Percentiles rank a stretch among this genome's conserved stretches.
These are phyloP conservation scores for Syngnathus floridae DNA, from an alignment of 2,113 vertebrate species.

Conservation along the genomic window DNA sequence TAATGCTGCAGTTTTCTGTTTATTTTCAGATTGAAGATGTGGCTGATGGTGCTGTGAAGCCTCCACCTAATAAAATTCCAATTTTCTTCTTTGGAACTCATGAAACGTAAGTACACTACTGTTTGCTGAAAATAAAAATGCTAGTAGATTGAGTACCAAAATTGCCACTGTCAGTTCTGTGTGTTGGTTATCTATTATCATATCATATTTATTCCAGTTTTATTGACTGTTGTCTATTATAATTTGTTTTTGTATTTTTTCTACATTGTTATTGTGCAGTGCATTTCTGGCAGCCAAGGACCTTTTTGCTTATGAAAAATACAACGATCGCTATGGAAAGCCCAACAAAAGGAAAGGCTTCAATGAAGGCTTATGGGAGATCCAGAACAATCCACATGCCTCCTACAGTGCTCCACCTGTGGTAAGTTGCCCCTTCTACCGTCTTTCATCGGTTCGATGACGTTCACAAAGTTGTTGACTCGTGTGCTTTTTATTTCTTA, in stretches of 20 bases:
- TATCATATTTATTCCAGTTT: no score
- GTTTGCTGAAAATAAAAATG: background rate
- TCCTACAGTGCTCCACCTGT: constrained; percentile 85
- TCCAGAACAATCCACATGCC: constrained; percentile 96
- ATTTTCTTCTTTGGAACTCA: constrained; percentile 99
- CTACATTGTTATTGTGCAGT: constrained; percentile 58
- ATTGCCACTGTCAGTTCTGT: background rate
- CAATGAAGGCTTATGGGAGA: constrained; percentile 98
- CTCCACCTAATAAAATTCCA: constrained; percentile 93
- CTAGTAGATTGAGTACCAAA: background rate
- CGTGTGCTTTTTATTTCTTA: constrained; percentile 21
- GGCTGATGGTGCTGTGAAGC: constrained; percentile 93
- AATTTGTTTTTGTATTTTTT: background rate
- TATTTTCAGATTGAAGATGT: constrained; percentile 87
- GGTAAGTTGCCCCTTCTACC: constrained; percentile 68
- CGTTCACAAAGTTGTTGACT: background rate
- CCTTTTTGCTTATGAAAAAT: constrained; percentile 92
- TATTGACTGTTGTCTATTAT: no score
- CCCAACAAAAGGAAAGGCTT: constrained; percentile 98
- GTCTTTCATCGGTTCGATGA: background rate
- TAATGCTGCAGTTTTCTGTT: background rate
- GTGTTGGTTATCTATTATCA: no score
- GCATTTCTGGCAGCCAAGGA: constrained; percentile 95
- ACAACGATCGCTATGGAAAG: constrained; percentile 90
- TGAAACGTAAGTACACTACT: constrained; percentile 82